Base-by-base conservation (phyloP, 2,797 vertebrate species). In the Sternarchorhynchus goeldii region DNA sequence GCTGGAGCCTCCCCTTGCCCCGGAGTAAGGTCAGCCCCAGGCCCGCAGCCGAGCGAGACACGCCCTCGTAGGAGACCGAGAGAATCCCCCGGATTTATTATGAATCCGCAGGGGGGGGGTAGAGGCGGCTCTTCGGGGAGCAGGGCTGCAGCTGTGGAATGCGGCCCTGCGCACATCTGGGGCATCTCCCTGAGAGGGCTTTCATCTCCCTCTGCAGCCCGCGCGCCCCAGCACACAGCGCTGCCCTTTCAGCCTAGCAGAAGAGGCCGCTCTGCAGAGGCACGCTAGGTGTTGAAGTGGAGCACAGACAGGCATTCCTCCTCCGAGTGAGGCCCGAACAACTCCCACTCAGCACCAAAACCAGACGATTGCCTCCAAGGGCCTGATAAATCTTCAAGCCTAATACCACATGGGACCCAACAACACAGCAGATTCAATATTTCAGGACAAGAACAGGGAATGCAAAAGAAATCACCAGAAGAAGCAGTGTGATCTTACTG, bases 81-180 rank as follows among this genome's bases (percentile, higher is more conserved):
- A 86, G 80, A 85, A 84, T 81, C 79, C 84, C 83, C 50, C 36
- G 77, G 69, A 79, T 87, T 86, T 88, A 85, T 88, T 86, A 84
- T 84, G 83, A 79, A 75, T 79, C 75, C 82, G 81, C 71, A 45
- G 78, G 76, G 78, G 87, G 81, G 88, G 87, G 89, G 86, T 86
- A 86, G 53, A 78, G 76, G 82, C 81, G 82, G 73, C 60, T 85
- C 74, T 84, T 75, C 73, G 74, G 84, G 81, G 81, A 81, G 77
- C 80, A 64, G 53, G 81, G 69, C 0, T 29, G n/a, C 84, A 75
- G 80, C 66, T 81, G 86, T 84, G 88, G 88, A 88, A 89, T 85
- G 85, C 65, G 80, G 75, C 69, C 58, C 68, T 77, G 78, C 69
- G 59, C 85, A 83, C 82, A 85, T 16, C 84, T 85, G 85, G 87